phyloP scores from a whole-genome alignment of 2,113 vertebrate genomes.

The Albula goreensis region DNA sequence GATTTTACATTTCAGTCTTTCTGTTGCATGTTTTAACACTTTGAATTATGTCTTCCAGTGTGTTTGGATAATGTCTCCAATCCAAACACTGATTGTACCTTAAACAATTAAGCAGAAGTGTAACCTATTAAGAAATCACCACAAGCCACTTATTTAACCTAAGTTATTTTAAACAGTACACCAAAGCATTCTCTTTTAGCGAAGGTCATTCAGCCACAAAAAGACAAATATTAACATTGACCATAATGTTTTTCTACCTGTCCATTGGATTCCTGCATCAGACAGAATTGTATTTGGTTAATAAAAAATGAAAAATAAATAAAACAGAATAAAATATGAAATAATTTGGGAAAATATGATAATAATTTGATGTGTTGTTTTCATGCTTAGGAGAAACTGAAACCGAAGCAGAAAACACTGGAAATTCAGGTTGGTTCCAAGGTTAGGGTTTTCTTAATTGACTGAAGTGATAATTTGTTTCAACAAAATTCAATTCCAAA shows the following conservation, averaged over 20 bases:
- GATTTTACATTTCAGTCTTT: background rate
- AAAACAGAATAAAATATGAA: background rate
- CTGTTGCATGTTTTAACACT: background rate
- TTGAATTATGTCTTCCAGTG: slow-evolving; percentile 11
- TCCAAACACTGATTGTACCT: too few species aligned
- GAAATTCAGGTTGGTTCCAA: background rate
- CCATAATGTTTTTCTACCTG: too few species aligned
- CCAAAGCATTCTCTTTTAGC: too few species aligned
- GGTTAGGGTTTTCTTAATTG: background rate
- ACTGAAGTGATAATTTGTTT: background rate
- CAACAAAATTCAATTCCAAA: too few species aligned
- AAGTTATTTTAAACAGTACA: too few species aligned
- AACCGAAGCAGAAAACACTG: background rate
- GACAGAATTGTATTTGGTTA: too few species aligned
- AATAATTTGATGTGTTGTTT: background rate
- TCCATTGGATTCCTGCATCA: too few species aligned
- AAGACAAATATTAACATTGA: too few species aligned
- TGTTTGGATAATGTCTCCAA: slow-evolving; percentile 20
- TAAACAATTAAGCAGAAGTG: too few species aligned
- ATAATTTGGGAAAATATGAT: background rate
- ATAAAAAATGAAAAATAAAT: background rate
- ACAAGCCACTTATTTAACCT: too few species aligned
- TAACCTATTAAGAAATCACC: too few species aligned
- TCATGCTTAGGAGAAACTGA: background rate
- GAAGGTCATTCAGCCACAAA: too few species aligned